These are phyloP conservation scores for Caradrina kadenii DNA, from an alignment of 2,888 invertebrate species.

Conservation along the genomic window DNA sequence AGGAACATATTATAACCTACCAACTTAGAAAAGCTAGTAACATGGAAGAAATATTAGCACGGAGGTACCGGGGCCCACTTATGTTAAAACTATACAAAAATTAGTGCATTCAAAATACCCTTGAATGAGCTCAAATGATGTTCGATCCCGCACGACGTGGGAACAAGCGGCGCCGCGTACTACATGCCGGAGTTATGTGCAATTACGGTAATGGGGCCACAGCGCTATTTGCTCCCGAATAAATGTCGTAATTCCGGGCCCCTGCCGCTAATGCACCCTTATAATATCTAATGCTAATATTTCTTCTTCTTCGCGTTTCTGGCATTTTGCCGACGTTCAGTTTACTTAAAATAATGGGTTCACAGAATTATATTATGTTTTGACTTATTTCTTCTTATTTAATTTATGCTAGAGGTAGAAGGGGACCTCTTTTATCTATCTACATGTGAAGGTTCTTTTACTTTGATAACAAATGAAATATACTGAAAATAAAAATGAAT, in stretches of 20 bases:
- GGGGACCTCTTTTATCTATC: background rate
- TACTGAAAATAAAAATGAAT: background rate
- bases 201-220: constrained; percentile 56
- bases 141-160: constrained; percentile 12
- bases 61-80: too few species aligned
- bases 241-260: constrained; percentile 55
- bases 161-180: constrained; percentile 27
- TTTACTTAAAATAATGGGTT: constrained; percentile 39
- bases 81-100: background rate
- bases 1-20: too few species aligned
- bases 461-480: background rate
- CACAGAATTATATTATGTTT: constrained; percentile 26
- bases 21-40: too few species aligned
- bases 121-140: constrained; percentile 3
- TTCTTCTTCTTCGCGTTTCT: constrained; percentile 38
- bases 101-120: constrained; percentile 6
- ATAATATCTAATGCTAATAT: constrained; percentile 55
- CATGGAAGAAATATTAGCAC: too few species aligned
- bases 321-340: constrained; percentile 28
- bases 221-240: constrained; percentile 54
- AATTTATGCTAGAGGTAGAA: background rate
- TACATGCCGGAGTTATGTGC: constrained; percentile 51
- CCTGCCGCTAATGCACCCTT: constrained; percentile 55
- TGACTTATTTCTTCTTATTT: background rate
- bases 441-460: background rate